Evolutionary conservation across 1,140 invertebrate genomes (phyloP), one percentile per base, ranked within the genome.

Genomic region (Anastrepha obliqua): DNA sequence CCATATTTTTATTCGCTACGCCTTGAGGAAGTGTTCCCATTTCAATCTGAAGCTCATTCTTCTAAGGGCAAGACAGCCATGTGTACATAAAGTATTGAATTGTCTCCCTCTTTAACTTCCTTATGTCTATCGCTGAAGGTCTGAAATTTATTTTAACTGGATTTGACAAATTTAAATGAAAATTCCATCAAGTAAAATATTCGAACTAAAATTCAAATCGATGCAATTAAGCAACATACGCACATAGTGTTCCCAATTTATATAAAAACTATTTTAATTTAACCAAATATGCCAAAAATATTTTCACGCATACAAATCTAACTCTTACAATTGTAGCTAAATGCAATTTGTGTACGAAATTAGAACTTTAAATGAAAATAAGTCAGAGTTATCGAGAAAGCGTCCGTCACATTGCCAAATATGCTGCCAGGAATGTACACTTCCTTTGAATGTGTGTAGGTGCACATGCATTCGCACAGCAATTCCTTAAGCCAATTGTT

Each of bases 301-400:
- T 0, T n/a, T 5, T 8, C n/a, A 29, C 29, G 29, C 29, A 29
- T 29, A 29, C 29, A 29, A 20, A 64, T 20, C 62, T 20, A 20
- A 29, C 20, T 64, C 20, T 64, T 20, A 8, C 62, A 20, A 4
- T 64, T 29, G 29, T 29, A 29, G 17, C 17, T 13, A 67, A 67
- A 39, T 42, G 8, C 29, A 42, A 67, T 39, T 39, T 67, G 1
- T 0, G n/a, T 67, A 67, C 3, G 29, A 39, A 67, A 13, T 67
- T 11, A 20, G 13, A 67, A 67, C 65, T 67, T 67, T 67, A 29
- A 67, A 39, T 67, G 29, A 67, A 67, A 67, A 7, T 67, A 67
- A 67, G 20, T 42, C 65, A 20, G 20, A 64, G n/a, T 64, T 62
- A 62, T n/a, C 29, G 29, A 29, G 29, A 29, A 29, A 29, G 29